Percentiles rank a stretch among this genome's conserved stretches.
Evolutionary conservation across 2,113 vertebrate species (phyloP).

Genomic region (Pandion haliaetus): DNA sequence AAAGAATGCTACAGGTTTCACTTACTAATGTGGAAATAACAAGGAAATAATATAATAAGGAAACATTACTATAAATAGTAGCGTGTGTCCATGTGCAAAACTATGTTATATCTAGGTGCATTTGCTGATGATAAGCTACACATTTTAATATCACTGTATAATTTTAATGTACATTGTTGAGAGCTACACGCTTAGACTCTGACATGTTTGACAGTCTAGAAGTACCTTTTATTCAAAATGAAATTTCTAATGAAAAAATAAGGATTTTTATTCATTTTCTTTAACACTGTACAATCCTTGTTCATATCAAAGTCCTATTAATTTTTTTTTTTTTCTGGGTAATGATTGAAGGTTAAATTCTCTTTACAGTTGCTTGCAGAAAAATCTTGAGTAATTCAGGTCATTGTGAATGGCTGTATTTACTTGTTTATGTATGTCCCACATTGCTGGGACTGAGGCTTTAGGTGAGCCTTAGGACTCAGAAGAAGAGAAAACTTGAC

Average conservation of each 20-base stretch:
- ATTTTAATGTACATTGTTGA: neutral
- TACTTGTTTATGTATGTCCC: neutral
- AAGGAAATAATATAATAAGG: neutral
- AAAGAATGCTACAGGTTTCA: neutral
- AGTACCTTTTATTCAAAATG: neutral
- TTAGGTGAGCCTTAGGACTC: neutral
- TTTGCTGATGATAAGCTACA: neutral
- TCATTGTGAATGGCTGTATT: neutral
- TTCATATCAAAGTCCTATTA: neutral
- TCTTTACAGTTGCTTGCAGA: neutral
- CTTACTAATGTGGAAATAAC: neutral
- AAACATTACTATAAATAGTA: neutral
- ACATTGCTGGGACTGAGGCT: neutral
- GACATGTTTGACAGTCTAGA: neutral
- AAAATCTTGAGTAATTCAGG: neutral
- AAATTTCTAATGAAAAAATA: neutral
- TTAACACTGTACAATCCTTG: neutral
- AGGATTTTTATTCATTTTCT: neutral
- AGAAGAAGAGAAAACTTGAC: neutral
- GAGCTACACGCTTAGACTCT: neutral
- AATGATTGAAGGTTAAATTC: neutral
- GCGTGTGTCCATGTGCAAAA: neutral
- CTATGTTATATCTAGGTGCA: neutral
- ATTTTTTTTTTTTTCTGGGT: neutral
- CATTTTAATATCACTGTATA: neutral